These are phyloP conservation scores for Eupithecia pulchellata DNA, from an alignment of 2,888 invertebrate genomes.

Conservation along the genomic window DNA sequence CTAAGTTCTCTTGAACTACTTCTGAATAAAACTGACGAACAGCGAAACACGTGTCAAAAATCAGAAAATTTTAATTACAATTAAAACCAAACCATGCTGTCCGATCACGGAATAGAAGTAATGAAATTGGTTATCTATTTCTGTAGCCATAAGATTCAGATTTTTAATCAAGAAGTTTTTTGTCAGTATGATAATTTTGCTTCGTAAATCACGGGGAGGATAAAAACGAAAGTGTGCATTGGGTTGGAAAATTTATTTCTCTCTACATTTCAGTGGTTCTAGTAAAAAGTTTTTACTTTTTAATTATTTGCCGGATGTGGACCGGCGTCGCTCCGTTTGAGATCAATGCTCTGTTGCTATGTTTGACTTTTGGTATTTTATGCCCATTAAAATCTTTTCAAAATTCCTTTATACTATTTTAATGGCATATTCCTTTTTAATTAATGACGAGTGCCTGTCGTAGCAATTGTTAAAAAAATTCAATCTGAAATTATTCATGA, in stretches of 20 bases:
- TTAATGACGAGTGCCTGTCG: conserved; percentile 2
- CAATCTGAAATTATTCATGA: not conserved
- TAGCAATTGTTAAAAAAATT: conserved; percentile 28
- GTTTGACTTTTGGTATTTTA: conserved; percentile 58
- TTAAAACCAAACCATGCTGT: conserved; percentile 7
- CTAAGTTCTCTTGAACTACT: not conserved
- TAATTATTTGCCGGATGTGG: conserved; percentile 80
- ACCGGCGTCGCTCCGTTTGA: conserved; percentile 61
- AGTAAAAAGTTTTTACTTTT: conserved; percentile 77
- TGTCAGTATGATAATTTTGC: conserved; percentile 22
- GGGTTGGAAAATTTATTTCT: conserved; percentile 78
- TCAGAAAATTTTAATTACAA: conserved; percentile 34
- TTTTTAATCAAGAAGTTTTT: conserved; percentile 10
- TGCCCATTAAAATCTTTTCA: conserved; percentile 32
- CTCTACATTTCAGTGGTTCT: conserved; percentile 75
- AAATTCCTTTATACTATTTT: conserved; percentile 27
- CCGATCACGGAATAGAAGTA: not conserved
- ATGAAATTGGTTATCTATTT: conserved; percentile 14
- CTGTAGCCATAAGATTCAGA: conserved; percentile 20
- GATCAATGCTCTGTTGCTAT: conserved; percentile 63
- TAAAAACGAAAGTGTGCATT: conserved; percentile 78
- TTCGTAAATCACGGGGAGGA: conserved; percentile 70
- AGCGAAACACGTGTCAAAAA: conserved; percentile 20
- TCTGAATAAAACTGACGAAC: not conserved
- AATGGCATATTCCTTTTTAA: conserved; percentile 28